These are phyloP conservation scores for Apteryx mantelli DNA, from an alignment of 2,113 vertebrate species.

Conservation along the genomic window DNA sequence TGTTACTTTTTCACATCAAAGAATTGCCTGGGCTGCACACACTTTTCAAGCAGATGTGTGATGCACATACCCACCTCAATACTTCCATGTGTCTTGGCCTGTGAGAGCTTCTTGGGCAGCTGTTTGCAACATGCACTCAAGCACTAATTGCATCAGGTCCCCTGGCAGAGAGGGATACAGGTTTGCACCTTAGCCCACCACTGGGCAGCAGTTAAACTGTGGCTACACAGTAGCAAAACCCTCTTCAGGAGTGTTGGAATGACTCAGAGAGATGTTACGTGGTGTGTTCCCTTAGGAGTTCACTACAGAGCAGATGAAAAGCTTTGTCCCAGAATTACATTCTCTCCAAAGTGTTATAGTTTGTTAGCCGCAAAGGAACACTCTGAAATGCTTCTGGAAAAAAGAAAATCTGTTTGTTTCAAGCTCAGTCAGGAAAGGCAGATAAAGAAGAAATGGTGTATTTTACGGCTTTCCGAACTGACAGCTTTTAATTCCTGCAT, in stretches of 20 bases:
- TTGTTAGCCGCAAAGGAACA: background rate
- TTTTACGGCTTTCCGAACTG: constrained; percentile 1
- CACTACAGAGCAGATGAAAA: background rate
- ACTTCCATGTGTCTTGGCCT: background rate
- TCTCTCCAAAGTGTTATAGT: background rate
- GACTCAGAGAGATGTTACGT: background rate
- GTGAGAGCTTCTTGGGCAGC: background rate
- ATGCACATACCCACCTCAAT: background rate
- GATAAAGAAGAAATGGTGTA: background rate
- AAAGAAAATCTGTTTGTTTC: background rate
- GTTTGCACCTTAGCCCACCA: background rate
- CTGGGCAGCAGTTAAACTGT: background rate
- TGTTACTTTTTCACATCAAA: background rate
- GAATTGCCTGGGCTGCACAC: background rate
- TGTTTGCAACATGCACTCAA: background rate
- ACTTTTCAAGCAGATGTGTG: background rate
- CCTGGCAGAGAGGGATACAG: background rate
- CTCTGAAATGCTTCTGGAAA: background rate
- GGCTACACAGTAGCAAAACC: background rate
- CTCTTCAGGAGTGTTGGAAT: background rate
- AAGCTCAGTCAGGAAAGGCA: background rate
- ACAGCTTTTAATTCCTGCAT: background rate
- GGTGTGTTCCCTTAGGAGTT: background rate
- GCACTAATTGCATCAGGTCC: background rate
- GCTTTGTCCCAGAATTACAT: background rate